Percentiles rank a stretch among this genome's conserved stretches.
Evolutionary conservation across 2,888 invertebrate genomes (phyloP).

Genomic region (Drosophila greeni): DNA sequence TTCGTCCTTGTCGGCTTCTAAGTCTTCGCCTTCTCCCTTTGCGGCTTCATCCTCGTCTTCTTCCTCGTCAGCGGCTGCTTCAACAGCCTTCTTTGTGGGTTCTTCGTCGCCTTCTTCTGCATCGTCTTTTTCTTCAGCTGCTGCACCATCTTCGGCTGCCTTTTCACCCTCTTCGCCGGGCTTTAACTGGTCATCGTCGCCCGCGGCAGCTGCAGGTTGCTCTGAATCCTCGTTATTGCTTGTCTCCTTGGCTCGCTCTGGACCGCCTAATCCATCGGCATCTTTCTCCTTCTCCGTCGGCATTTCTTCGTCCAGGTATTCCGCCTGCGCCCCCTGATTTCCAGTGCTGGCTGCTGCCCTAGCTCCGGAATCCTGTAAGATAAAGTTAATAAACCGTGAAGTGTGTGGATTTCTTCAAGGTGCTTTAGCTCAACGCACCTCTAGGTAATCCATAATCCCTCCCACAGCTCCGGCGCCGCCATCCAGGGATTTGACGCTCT

Average conservation of each 20-base stretch:
- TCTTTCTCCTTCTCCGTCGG: slow-evolving; percentile 36
- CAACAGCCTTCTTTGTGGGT: slow-evolving; percentile 13
- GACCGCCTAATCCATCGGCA: not conserved
- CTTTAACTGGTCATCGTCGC: not conserved
- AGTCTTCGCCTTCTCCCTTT: not conserved
- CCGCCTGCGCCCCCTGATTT: slow-evolving; percentile 44
- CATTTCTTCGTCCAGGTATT: slow-evolving; percentile 57
- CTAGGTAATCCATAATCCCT: slow-evolving; percentile 47
- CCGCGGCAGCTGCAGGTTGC: not conserved
- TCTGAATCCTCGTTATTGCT: not conserved
- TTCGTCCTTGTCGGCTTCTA: slow-evolving; percentile 14
- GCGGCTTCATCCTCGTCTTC: slow-evolving; percentile 21
- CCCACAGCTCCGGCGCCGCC: slow-evolving; percentile 19
- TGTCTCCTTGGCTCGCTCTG: slow-evolving; percentile 10
- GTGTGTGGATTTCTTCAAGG: not conserved
- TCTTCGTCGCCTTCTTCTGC: not conserved
- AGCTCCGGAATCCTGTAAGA: slow-evolving; percentile 22
- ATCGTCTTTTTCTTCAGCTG: slow-evolving; percentile 21
- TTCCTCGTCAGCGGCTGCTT: slow-evolving; percentile 7
- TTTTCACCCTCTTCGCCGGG: not conserved
- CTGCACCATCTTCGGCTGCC: slow-evolving; percentile 1
- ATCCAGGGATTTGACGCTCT: slow-evolving; percentile 19
- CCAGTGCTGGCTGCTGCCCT: not conserved
- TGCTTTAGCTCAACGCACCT: slow-evolving; percentile 41
- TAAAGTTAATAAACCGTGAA: slow-evolving; percentile 19